These are phyloP conservation scores for Naja naja DNA, from an alignment of 2,113 vertebrate species.

Conservation along the genomic window DNA sequence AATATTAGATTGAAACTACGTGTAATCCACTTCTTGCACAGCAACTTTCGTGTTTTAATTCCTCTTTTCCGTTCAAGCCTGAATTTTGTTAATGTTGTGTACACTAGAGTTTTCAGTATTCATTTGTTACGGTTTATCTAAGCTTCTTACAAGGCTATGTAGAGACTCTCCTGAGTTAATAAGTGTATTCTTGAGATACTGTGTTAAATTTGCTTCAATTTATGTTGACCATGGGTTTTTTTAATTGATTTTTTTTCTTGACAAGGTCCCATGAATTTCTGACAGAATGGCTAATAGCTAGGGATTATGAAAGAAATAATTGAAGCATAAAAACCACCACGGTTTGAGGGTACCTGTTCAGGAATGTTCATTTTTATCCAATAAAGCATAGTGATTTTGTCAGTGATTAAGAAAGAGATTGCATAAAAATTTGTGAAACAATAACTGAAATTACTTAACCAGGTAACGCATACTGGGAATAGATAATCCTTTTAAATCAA, in stretches of 20 bases:
- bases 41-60: background rate
- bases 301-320: background rate
- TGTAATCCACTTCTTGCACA: background rate
- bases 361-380: background rate
- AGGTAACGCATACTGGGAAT: background rate
- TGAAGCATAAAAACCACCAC: background rate
- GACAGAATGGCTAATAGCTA: background rate
- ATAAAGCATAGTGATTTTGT: background rate
- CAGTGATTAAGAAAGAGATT: background rate
- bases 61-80: background rate
- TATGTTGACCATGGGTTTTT: background rate
- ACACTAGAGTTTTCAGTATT: background rate
- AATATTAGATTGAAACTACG: background rate
- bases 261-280: background rate
- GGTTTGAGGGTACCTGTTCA: background rate
- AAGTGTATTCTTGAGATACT: background rate
- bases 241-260: background rate
- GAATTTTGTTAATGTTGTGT: background rate
- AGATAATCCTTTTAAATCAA: background rate
- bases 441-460: background rate
- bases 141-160: background rate
- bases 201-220: background rate
- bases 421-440: no score
- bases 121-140: background rate
- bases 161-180: background rate